Percentiles rank a stretch among this genome's conserved stretches.
Evolutionary conservation across 2,797 vertebrate genomes (phyloP).

Genomic region (Halcyon leucocephala): DNA sequence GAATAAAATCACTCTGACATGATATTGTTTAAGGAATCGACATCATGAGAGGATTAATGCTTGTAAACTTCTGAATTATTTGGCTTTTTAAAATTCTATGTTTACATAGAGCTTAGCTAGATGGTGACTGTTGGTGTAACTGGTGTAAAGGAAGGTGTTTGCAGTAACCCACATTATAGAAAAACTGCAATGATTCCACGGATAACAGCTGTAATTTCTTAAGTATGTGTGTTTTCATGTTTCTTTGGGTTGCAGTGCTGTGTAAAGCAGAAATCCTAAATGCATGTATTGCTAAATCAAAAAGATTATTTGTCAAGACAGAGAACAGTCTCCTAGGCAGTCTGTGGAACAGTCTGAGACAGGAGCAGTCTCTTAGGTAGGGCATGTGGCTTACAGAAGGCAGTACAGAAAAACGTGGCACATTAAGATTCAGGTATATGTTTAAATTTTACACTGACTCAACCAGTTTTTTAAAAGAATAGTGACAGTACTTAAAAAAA

Average conservation of each 20-base stretch:
- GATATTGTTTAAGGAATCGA: background rate
- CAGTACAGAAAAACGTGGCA: background rate
- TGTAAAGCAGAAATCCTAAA: background rate
- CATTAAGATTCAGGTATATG: background rate
- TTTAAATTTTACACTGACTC: background rate
- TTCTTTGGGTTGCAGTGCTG: background rate
- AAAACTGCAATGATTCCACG: background rate
- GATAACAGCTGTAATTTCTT: background rate
- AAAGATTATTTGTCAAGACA: background rate
- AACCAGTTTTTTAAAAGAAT: background rate
- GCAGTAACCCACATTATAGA: background rate
- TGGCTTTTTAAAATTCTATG: rapidly evolving
- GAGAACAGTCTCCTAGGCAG: background rate
- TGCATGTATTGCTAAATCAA: background rate
- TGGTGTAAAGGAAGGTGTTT: background rate
- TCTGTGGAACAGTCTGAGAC: rapidly evolving
- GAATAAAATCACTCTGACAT: background rate
- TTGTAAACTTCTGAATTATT: background rate
- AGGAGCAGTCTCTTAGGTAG: background rate
- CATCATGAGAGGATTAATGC: background rate
- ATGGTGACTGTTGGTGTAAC: background rate
- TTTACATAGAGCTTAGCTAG: background rate
- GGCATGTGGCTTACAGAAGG: rapidly evolving
- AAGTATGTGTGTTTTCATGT: background rate
- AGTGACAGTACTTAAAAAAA: background rate